phyloP scores from a whole-genome alignment of 2,113 vertebrate species.

The Rhinoptilus africanus region DNA sequence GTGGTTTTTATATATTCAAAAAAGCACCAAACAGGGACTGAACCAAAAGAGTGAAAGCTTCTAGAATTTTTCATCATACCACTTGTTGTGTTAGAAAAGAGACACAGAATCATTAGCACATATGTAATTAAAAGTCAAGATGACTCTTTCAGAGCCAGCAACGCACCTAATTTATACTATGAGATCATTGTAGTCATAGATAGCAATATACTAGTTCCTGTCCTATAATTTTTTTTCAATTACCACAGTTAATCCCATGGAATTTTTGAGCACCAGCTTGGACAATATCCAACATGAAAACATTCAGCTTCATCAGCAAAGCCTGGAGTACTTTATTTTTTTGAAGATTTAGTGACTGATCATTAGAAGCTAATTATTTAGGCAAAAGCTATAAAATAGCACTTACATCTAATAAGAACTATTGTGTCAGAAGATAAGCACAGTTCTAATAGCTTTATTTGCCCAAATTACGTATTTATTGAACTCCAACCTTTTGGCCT shows the following conservation, averaged over 20 bases:
- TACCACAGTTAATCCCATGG: neutral
- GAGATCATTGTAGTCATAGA: neutral
- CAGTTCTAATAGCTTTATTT: neutral
- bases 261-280: neutral
- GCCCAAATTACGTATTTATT: conserved; percentile 16
- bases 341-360: neutral
- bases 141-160: neutral
- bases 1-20: neutral
- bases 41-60: neutral
- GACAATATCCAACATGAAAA: neutral
- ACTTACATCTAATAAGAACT: neutral
- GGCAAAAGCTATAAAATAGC: conserved; percentile 9
- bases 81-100: neutral
- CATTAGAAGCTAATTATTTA: conserved; percentile 45
- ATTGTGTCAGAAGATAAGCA: neutral
- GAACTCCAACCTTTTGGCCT: conserved; percentile 12
- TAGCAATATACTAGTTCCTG: neutral
- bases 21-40: neutral
- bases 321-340: neutral
- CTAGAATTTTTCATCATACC: neutral
- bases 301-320: neutral
- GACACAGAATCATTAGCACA: neutral
- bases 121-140: neutral
- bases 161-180: neutral
- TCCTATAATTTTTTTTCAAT: neutral